phyloP scores from a whole-genome alignment of 2,797 vertebrate genomes.

The Furcifer pardalis region DNA sequence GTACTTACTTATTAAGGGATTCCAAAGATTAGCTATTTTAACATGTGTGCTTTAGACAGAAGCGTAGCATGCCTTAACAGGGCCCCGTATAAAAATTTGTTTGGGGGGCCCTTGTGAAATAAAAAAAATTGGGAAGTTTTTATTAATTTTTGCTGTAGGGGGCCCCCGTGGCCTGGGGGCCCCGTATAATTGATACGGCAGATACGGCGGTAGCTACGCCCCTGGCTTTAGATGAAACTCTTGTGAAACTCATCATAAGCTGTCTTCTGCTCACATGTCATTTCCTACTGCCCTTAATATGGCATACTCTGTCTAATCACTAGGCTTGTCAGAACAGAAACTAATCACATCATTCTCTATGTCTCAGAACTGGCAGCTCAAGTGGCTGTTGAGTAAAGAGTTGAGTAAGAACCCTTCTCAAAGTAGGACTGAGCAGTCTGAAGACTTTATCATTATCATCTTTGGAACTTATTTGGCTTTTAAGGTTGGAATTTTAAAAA shows the following conservation, averaged over 20 bases:
- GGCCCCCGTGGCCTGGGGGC: too few species aligned
- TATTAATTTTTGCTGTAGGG: too few species aligned
- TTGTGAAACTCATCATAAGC: not conserved
- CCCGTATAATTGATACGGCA: too few species aligned
- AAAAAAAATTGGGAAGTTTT: too few species aligned
- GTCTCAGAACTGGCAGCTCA: slow-evolving; percentile 19
- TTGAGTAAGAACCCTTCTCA: slow-evolving; percentile 31
- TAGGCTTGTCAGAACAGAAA: slow-evolving; percentile 17
- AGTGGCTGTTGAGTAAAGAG: slow-evolving; percentile 27
- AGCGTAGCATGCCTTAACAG: too few species aligned
- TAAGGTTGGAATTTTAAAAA: not conserved
- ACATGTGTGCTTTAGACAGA: not conserved
- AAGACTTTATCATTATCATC: slow-evolving; percentile 18
- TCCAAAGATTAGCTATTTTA: not conserved
- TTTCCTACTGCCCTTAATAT: not conserved
- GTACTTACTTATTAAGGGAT: not conserved
- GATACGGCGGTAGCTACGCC: too few species aligned
- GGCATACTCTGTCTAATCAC: slow-evolving; percentile 14
- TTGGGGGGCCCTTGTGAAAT: too few species aligned
- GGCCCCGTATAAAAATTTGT: too few species aligned
- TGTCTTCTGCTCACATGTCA: not conserved
- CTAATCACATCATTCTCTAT: slow-evolving; percentile 19
- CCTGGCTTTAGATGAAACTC: not conserved
- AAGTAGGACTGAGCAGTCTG: not conserved
- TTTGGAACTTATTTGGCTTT: not conserved